Evolutionary conservation across 2,888 invertebrate species (phyloP).

Genomic region (Ceramica pisi): DNA sequence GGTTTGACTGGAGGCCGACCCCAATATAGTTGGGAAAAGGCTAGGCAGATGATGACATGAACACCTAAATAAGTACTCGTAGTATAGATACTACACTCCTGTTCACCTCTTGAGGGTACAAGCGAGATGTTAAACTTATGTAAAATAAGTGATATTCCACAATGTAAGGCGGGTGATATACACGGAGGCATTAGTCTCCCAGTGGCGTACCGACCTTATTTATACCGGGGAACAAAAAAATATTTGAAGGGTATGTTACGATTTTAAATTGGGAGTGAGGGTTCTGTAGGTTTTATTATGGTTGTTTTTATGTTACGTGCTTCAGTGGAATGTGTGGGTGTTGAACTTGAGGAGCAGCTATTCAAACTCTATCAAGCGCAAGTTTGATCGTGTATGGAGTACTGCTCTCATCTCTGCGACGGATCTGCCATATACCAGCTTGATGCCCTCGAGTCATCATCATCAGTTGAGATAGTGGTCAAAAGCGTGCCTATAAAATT

Average conservation of each 20-base stretch:
- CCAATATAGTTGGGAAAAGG: no score
- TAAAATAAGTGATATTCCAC: conserved; percentile 60
- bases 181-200: conserved; percentile 81
- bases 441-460: no score
- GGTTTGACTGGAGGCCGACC: no score
- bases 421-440: no score
- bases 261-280: background rate
- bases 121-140: conserved; percentile 26
- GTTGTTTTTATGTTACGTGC: background rate
- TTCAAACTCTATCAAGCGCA: no score
- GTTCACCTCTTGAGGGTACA: background rate
- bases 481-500: no score
- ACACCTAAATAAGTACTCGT: background rate
- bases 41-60: no score
- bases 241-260: conserved; percentile 14
- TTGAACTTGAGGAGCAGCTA: no score
- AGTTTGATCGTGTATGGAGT: no score
- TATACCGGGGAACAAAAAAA: conserved; percentile 64
- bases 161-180: conserved; percentile 70
- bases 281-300: conserved; percentile 44
- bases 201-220: conserved; percentile 75
- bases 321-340: no score
- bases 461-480: no score
- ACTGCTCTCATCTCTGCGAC: no score
- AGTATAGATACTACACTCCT: conserved; percentile 2